Conservation (phyloP, 2,797 vertebrate species). For the Brachyalestes nurse region DNA sequence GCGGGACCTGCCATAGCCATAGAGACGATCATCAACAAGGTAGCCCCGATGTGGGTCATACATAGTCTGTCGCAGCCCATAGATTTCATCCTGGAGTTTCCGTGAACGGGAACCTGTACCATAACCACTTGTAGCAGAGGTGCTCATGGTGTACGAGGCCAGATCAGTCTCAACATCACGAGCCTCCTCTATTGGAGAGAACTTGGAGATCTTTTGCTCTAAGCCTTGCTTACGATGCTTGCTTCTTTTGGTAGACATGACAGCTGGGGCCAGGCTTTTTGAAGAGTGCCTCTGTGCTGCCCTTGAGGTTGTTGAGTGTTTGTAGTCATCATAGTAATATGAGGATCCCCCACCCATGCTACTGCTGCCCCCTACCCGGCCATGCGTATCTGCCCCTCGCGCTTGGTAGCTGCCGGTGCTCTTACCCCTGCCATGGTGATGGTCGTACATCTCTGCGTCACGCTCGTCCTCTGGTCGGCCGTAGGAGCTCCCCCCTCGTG, state of each 20-base stretch:
- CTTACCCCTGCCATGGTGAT: slow-evolving; percentile 88
- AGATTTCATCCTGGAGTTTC: slow-evolving; percentile 87
- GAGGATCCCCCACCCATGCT: slow-evolving; percentile 81
- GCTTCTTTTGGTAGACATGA: slow-evolving; percentile 93
- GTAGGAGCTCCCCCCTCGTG: slow-evolving; percentile 87
- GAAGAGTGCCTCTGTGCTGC: slow-evolving; percentile 85
- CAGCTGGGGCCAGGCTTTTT: slow-evolving; percentile 92
- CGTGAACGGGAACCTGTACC: slow-evolving; percentile 80
- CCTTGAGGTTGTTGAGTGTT: slow-evolving; percentile 61
- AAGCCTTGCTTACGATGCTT: slow-evolving; percentile 95
- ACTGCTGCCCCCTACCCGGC: slow-evolving; percentile 83
- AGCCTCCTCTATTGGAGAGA: slow-evolving; percentile 98
- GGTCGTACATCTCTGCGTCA: slow-evolving; percentile 94
- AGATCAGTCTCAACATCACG: slow-evolving; percentile 96
- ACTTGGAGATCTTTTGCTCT: slow-evolving; percentile 99
- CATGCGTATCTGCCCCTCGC: slow-evolving; percentile 81
- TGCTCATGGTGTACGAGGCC: slow-evolving; percentile 83
- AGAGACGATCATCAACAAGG: slow-evolving; percentile 88
- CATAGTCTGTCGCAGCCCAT: slow-evolving; percentile 84
- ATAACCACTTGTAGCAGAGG: slow-evolving; percentile 74
- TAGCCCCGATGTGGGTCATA: slow-evolving; percentile 85
- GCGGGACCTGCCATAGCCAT: slow-evolving; percentile 86
- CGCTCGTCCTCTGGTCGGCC: slow-evolving; percentile 91
- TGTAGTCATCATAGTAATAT: slow-evolving; percentile 90
- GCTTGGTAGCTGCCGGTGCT: slow-evolving; percentile 87